Evolutionary conservation across 1,140 invertebrate species (phyloP).

Genomic region (Aphaenogaster ashmeadi): DNA sequence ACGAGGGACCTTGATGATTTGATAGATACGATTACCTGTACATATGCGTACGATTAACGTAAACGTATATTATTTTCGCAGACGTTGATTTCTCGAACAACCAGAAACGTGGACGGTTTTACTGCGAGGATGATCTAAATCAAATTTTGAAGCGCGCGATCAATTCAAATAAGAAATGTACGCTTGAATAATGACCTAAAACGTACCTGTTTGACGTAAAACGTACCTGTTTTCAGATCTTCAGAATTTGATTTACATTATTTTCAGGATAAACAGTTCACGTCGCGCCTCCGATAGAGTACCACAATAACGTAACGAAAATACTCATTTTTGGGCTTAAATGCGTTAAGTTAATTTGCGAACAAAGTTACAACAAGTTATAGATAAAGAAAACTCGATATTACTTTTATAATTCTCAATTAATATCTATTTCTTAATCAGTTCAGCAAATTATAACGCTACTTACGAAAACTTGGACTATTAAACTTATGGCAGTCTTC

Average conservation of each 20-base stretch:
- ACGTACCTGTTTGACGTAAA: neutral
- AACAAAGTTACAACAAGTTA: neutral
- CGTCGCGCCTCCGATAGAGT: constrained; percentile 23
- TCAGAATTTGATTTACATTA: constrained; percentile 29
- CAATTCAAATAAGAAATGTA: constrained; percentile 1
- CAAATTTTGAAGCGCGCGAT: constrained; percentile 10
- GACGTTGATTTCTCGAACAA: neutral
- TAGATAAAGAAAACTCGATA: neutral
- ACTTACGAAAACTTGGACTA: neutral
- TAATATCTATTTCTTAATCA: neutral
- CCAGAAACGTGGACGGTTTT: neutral
- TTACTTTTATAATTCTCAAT: neutral
- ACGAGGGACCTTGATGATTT: neutral
- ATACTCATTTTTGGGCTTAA: neutral
- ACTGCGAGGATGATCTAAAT: neutral
- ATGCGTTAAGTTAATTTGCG: constrained; percentile 4
- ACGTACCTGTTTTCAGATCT: constrained; percentile 10
- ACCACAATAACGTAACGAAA: neutral
- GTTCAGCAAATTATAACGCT: neutral
- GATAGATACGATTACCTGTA: constrained; percentile 21
- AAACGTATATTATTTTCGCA: constrained; percentile 30
- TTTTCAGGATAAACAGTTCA: neutral
- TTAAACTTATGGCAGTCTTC: constrained; percentile 11
- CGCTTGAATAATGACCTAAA: constrained; percentile 13
- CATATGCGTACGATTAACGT: neutral